A percentile compares a stretch with the other conserved stretches of the same genome.
Conservation (phyloP, 2,888 invertebrate species). For the Periphyllus acericola region DNA sequence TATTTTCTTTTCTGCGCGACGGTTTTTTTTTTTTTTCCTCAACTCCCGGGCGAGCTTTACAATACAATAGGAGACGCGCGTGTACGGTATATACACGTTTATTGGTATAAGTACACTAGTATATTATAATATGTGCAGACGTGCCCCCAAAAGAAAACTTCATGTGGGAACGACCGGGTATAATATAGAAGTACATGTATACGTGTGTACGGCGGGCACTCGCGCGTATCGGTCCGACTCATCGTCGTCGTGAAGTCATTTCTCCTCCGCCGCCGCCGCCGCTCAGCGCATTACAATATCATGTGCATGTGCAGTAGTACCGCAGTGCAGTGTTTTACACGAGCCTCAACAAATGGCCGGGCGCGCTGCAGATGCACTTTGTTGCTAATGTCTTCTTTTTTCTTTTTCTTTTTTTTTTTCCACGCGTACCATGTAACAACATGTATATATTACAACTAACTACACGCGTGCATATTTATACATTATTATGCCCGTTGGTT, state of each 20-base stretch:
- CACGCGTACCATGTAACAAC: too few relatives aligned
- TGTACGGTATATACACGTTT: neutral
- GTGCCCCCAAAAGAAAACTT: conserved; percentile 30
- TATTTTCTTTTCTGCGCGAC: neutral
- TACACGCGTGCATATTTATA: neutral
- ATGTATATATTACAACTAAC: too few relatives aligned
- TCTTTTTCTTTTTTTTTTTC: neutral
- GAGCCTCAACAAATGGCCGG: conserved; percentile 44
- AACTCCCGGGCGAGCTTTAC: too few relatives aligned
- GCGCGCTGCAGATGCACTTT: conserved; percentile 23
- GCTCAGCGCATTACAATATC: too few relatives aligned
- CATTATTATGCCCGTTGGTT: neutral
- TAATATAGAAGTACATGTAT: neutral
- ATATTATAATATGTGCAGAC: neutral
- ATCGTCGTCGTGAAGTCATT: conserved; percentile 50
- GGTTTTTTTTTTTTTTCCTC: too few relatives aligned
- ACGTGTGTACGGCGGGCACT: too few relatives aligned
- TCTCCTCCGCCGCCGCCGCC: neutral
- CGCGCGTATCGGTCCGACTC: conserved; percentile 33
- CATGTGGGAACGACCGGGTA: conserved; percentile 13
- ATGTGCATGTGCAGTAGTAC: too few relatives aligned
- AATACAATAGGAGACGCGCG: conserved; percentile 24
- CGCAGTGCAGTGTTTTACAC: conserved; percentile 31
- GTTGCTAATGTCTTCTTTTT: conserved; percentile 45
- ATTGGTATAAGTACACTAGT: neutral